phyloP scores from a whole-genome alignment of 2,113 vertebrate species.

The Galbula dea region DNA sequence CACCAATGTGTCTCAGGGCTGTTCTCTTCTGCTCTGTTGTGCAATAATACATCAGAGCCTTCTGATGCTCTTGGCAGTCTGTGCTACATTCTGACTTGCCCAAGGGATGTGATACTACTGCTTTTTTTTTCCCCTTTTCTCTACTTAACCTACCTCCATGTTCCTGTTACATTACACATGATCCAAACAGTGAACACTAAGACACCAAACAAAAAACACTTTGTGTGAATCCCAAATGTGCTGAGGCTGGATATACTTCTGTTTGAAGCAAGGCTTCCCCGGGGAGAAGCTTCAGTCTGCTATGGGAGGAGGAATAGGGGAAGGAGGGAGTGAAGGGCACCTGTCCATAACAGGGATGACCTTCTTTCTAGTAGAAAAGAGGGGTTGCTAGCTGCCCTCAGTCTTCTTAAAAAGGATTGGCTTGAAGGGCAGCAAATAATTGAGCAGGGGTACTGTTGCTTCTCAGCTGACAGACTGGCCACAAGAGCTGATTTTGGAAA shows the following conservation, averaged over 20 bases:
- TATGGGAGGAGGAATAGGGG: background rate
- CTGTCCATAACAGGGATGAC: background rate
- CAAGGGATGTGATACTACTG: background rate
- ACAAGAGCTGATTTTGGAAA: background rate
- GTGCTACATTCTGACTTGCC: background rate
- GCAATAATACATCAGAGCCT: background rate
- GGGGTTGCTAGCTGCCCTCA: background rate
- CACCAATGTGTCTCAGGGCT: background rate
- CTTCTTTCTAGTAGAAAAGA: background rate
- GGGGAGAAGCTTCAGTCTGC: background rate
- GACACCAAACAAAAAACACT: background rate
- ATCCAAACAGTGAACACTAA: background rate
- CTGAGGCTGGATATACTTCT: background rate
- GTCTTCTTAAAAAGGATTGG: background rate
- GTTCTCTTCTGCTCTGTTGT: constrained; percentile 28
- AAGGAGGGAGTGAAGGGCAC: background rate
- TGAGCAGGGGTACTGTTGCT: background rate
- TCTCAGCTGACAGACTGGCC: background rate
- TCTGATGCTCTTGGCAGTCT: background rate
- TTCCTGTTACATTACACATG: background rate
- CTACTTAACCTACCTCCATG: background rate
- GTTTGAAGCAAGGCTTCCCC: background rate
- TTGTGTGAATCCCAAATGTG: background rate
- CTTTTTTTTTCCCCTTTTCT: background rate
- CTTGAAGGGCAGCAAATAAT: background rate